phyloP scores from a whole-genome alignment of 2,888 invertebrate species.

The Sinodicranocentrus sp. region DNA sequence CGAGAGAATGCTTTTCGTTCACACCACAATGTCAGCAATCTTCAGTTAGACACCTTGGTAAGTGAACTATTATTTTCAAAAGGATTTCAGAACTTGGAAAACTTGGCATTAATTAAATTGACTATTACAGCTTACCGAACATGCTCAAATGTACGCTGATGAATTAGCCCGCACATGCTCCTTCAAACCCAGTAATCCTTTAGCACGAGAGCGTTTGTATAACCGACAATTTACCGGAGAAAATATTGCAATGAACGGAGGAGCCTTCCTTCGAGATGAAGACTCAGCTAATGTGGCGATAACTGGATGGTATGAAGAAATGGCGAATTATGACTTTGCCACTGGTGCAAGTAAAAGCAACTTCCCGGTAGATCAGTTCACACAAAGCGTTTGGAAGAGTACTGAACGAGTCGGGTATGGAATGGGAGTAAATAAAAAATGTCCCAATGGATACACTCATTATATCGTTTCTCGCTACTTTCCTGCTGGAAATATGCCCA shows the following conservation, averaged over 20 bases:
- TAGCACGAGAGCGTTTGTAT: slow-evolving; percentile 41
- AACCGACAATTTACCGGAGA: slow-evolving; percentile 48
- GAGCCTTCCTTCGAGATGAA: slow-evolving; percentile 46
- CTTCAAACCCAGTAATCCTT: slow-evolving; percentile 48
- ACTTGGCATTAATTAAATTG: no score
- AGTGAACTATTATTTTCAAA: no score
- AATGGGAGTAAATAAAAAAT: slow-evolving; percentile 42
- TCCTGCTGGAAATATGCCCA: slow-evolving; percentile 51
- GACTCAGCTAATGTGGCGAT: slow-evolving; percentile 49
- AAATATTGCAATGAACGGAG: slow-evolving; percentile 57
- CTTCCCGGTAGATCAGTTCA: slow-evolving; percentile 54
- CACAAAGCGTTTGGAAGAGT: slow-evolving; percentile 49
- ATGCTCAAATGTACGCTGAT: slow-evolving; percentile 41
- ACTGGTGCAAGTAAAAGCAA: slow-evolving; percentile 47
- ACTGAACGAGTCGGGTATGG: slow-evolving; percentile 45
- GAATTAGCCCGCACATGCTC: slow-evolving; percentile 35
- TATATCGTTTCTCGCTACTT: slow-evolving; percentile 43
- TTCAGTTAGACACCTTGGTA: slow-evolving; percentile 51
- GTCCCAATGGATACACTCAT: slow-evolving; percentile 54
- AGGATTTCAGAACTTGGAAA: no score
- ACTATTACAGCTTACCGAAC: slow-evolving; percentile 39
- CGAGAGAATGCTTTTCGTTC: slow-evolving; percentile 47
- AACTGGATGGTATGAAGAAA: slow-evolving; percentile 54
- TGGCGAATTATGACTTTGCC: slow-evolving; percentile 42
- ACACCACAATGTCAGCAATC: slow-evolving; percentile 32